Base-by-base conservation (phyloP, 2,113 vertebrate genomes). In the Galeopterus variegatus region DNA sequence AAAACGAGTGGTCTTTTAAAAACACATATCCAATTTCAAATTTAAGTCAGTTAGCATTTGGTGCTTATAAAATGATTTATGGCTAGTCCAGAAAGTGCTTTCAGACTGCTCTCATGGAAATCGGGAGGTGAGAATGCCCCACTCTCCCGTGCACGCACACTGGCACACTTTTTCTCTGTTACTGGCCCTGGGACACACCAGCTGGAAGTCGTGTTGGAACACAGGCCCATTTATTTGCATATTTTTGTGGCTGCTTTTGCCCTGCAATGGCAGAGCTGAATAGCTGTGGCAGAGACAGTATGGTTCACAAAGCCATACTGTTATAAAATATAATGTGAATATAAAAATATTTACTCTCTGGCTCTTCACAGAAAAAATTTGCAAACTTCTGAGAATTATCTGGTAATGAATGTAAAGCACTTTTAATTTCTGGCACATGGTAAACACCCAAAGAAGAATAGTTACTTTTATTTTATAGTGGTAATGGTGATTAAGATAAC, bases 121-220 rank as follows among this genome's bases (percentile, higher is more conserved):
- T 93, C 31, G 62, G 76, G n/a, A 28, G 48, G 8, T 0, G 0
- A 56, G 3, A 15, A 0, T 1, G 18, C 10, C 52, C 18, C 14
- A 14, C 6, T 5, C 21, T 5, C 1, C 28, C 11, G 28, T 2
- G 6, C 0, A 0, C 0, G 24, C 11, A 1, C 69, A 21, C 3
- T 10, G 31, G 15, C n/a, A 21, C 5, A 0, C 28, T 18, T 33
- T 14, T 14, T 56, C 70, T 85, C 41, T n/a, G 4, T 28, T 33
- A 24, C 24, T 48, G 79, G 24, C 13, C 7, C 48, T 60, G 60
- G 41, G 79, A 60, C 23, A 15, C 4, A 1, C 19, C 14, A 18
- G 28, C 15, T 15, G 18, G 23, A 41, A 28, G n/a, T 31, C 28
- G 28, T 54, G 17, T 65, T 62, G 8, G 19, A 69, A n/a, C 21